Base-by-base conservation (phyloP, 2,888 invertebrate species). In the Epirrhoe tristata region DNA sequence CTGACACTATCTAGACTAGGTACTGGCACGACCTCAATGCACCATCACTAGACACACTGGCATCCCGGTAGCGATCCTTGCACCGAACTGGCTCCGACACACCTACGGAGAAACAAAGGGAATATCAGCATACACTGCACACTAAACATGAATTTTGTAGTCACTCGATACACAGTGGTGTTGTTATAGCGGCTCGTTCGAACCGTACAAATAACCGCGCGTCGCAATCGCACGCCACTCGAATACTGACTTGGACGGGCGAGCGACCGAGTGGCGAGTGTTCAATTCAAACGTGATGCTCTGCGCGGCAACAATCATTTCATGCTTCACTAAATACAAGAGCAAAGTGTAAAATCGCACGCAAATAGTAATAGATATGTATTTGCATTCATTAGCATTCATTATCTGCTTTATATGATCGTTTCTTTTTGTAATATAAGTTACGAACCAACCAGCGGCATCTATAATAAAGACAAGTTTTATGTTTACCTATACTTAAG, bases 41-140 rank as follows among this genome's bases (percentile, higher is more conserved):
- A 93, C 92, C 89, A 90, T 86, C 92, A 93, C 92, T 89, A 87
- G 82, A 87, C 81, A 88, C 91, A 90, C 91, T 86, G 78, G 86
- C 91, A 91, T 90, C 84, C 89, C 85, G 81, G 78, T 74, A 77
- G 55, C 60, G 78, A 84, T 84, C 84, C 85, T 81, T 74, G 81
- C 80, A 75, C 63, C 56, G 52, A 72, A 76, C 78, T 73, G 78
- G 70, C 76, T 74, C 80, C 64, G 34, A 51, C 77, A 84, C 88
- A 90, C 91, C 91, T 91, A 90, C 82, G 88, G 79, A 89, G 82
- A 91, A 81, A 90, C 83, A 89, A 88, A 84, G 81, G 77, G 77
- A 71, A 77, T 79, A 86, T 90, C 80, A 89, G 82, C 81, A 83
- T 75, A 82, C 85, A 87, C 83, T 81, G 77, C 79, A 84, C 84